A percentile compares a stretch with the other conserved stretches of the same genome.
These are phyloP conservation scores for Oreohelix idahoensis DNA, from an alignment of 1,140 invertebrate genomes.

Conservation along the genomic window DNA sequence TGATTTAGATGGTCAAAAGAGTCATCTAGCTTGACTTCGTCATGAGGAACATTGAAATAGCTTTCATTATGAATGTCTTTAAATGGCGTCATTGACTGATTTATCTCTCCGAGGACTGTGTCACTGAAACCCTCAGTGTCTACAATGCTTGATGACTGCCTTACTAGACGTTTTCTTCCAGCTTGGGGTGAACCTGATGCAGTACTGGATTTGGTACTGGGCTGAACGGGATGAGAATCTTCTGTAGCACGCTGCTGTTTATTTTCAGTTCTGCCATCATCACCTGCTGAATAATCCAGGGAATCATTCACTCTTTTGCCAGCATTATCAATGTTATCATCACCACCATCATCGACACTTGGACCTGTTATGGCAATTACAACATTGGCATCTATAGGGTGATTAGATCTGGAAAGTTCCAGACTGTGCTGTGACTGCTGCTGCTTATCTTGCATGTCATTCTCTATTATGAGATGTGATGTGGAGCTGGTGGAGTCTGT, in stretches of 20 bases:
- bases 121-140: conserved; percentile 29
- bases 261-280: background rate
- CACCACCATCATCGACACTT: conserved; percentile 4
- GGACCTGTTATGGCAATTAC: conserved; percentile 9
- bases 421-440: background rate
- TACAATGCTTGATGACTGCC: background rate
- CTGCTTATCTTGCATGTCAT: background rate
- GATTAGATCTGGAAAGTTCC: conserved; percentile 15
- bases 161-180: background rate
- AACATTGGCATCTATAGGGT: conserved; percentile 31
- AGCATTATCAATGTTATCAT: background rate
- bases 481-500: background rate
- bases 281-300: background rate
- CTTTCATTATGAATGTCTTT: conserved; percentile 29
- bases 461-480: background rate
- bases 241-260: no score
- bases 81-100: conserved; percentile 34
- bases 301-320: background rate
- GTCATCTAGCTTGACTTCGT: background rate
- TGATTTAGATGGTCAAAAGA: background rate
- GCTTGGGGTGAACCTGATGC: background rate
- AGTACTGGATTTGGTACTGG: background rate
- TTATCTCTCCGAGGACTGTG: conserved; percentile 17
- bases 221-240: background rate
- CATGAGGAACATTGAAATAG: background rate